Evolutionary conservation across 2,888 invertebrate genomes (phyloP).

Genomic region (Argyresthia albistria): DNA sequence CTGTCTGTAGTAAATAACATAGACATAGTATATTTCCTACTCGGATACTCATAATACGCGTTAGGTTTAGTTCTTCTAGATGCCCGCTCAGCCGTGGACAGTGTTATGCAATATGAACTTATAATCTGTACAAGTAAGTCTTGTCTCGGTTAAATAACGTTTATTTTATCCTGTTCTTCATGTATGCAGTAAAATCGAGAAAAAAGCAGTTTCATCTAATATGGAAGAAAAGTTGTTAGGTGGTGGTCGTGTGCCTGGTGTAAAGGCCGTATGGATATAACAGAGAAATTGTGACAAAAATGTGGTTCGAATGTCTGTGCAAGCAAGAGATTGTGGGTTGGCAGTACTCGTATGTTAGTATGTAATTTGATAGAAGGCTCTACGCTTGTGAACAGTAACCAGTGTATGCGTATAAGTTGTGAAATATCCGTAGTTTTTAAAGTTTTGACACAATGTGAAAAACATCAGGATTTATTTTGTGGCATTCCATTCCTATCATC

Average conservation of each 20-base stretch:
- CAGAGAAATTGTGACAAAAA: constrained; percentile 3
- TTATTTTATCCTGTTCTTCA: background rate
- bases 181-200: background rate
- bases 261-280: no score
- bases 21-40: background rate
- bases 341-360: background rate
- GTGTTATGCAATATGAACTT: background rate
- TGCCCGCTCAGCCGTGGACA: no score
- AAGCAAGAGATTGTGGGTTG: constrained; percentile 14
- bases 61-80: background rate
- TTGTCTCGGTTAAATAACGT: constrained; percentile 1
- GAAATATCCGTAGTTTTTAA: no score
- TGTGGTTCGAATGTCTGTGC: constrained; percentile 32
- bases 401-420: no score
- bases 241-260: background rate
- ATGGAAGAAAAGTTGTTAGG: constrained; percentile 1
- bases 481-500: no score
- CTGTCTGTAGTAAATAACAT: background rate
- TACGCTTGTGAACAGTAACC: background rate
- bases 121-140: no score
- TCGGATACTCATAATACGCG: background rate
- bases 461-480: no score
- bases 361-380: background rate
- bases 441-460: no score
- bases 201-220: constrained; percentile 3